Base-by-base conservation (phyloP, 2,797 vertebrate species). In the Adelosebastes latens region DNA sequence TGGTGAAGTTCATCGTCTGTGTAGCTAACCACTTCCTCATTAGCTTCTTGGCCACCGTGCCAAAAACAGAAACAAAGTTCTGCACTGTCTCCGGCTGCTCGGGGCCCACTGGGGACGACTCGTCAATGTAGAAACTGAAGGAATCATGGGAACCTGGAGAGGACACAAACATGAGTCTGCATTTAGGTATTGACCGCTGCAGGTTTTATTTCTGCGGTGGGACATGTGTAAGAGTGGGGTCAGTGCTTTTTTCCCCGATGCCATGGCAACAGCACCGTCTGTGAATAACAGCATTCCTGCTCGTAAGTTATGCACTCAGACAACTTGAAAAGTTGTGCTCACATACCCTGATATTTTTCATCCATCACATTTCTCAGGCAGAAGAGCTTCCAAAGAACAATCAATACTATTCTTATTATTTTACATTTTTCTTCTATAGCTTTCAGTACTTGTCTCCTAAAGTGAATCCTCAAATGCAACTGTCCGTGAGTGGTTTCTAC, bases 11-110 rank as follows among this genome's bases (percentile, higher is more conserved):
- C 98, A 99, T 98, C 8, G 98, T 99, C 90, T 99, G 98, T 3
- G 98, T 99, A 59, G 98, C 98, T 89, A 99, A 83, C 98, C 98
- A 99, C 89, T 99, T 99, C 80, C 98, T 95, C 98, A 99, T 99
- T 82, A 99, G 93, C 93, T 99, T 99, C 95, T 99, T 99, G 86
- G 98, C 98, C 89, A 99, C 98, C 1, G 97, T 98, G 53, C 98
- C 98, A 87, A 99, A 99, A 64, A 99, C 97, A 29, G 98, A 99
- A 67, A 99, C 98, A 93, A 99, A 99, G 94, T 99, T 99, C 95
- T 99, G 98, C 86, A 99, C 98, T 0, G 98, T 98, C 93, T 99
- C 98, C 0, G 98, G 97, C 87, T 99, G 98, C 86, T 99, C 98
- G 0, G 98, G 98, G 11, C 98, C 98, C 70, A 99, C 98, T 1